A percentile compares a stretch with the other conserved stretches of the same genome.
These are phyloP conservation scores for Trididemnum nubilum DNA, from an alignment of 23 tunicate genomes.

Conservation along the genomic window DNA sequence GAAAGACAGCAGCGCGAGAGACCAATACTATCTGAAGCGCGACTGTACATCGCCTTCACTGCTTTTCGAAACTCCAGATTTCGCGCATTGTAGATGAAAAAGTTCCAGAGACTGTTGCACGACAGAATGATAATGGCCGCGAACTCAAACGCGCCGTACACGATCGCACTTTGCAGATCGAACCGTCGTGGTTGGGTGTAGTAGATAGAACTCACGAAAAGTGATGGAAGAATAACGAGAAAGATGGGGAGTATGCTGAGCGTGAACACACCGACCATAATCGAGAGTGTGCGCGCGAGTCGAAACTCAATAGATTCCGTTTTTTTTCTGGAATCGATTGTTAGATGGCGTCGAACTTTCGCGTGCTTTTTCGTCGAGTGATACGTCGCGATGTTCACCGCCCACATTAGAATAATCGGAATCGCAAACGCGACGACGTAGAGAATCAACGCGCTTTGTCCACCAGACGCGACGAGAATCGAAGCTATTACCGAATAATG, in stretches of 20 bases:
- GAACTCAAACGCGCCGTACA: slow-evolving; percentile 38
- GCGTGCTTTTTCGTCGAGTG: slow-evolving; percentile 57
- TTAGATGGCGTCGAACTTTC: slow-evolving; percentile 39
- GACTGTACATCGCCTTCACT: slow-evolving; percentile 21
- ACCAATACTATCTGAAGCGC: slow-evolving; percentile 10
- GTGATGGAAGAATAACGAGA: slow-evolving; percentile 34
- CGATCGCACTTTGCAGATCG: slow-evolving; percentile 15
- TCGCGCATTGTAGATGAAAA: slow-evolving; percentile 71
- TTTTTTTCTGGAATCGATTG: slow-evolving; percentile 27
- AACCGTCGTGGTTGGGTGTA: slow-evolving; percentile 15
- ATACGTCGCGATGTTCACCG: slow-evolving; percentile 47
- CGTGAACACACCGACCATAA: slow-evolving; percentile 83
- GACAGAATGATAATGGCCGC: slow-evolving; percentile 39
- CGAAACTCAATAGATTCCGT: slow-evolving; percentile 43
- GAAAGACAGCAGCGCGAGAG: slow-evolving; percentile 26
- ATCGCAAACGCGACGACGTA: slow-evolving; percentile 54
- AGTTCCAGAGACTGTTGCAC: slow-evolving; percentile 88
- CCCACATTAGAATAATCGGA: slow-evolving; percentile 75
- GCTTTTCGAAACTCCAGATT: slow-evolving; percentile 56
- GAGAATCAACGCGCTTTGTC: slow-evolving; percentile 31
- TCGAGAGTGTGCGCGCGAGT: slow-evolving; percentile 61
- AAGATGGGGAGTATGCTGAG: slow-evolving; percentile 49
- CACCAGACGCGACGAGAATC: slow-evolving; percentile 35
- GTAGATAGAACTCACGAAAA: slow-evolving; percentile 14
- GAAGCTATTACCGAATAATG: slow-evolving; percentile 52